Evolutionary conservation across 2,888 invertebrate genomes (phyloP), one percentile per base, ranked within the genome.

Genomic region (Cactoblastis cactorum): DNA sequence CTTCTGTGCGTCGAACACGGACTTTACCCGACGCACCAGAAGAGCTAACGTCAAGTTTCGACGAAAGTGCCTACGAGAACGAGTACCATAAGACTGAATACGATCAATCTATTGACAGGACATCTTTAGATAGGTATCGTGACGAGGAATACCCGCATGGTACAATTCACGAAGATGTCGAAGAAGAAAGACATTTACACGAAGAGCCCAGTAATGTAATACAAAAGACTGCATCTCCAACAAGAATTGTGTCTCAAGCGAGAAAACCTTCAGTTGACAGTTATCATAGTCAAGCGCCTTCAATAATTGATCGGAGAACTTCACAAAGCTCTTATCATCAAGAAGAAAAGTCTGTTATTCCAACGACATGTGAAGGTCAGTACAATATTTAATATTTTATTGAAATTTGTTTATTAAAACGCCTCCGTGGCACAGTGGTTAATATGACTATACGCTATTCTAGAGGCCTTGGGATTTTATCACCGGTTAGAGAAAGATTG

Each of bases 1-100:
- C 88, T 63, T 61, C 87, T 54, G 88, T 89, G 71, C 87, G 81
- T 66, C 80, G 89, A 55, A 88, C 73, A 34, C 77, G 88, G 60
- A 89, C 88, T 48, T 74, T 89, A 63, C 89, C 89, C 46, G 89
- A 88, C 62, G 89, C 89, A 55, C 89, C 89, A 43, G 88, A 88
- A 56, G 88, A 88, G 56, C 74, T 82, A 69, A 56, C 79, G 69
- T 76, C 78, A 59, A 80, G 81, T 76, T 86, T 81, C 65, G 86
- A 88, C 68, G 88, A 88, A 86, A 87, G 88, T 88, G 88, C 88
- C 88, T 89, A 87, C 77, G 89, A 89, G 62, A 86, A 88, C 63
- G 88, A 89, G 78, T 87, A 86, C 71, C 65, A 87, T 80, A 87
- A 88, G 88, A 87, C 89, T 88, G 88, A 87, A 74, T 79, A 78